Base-by-base conservation (phyloP, 2,888 invertebrate genomes). In the Cheilosia variabilis region DNA sequence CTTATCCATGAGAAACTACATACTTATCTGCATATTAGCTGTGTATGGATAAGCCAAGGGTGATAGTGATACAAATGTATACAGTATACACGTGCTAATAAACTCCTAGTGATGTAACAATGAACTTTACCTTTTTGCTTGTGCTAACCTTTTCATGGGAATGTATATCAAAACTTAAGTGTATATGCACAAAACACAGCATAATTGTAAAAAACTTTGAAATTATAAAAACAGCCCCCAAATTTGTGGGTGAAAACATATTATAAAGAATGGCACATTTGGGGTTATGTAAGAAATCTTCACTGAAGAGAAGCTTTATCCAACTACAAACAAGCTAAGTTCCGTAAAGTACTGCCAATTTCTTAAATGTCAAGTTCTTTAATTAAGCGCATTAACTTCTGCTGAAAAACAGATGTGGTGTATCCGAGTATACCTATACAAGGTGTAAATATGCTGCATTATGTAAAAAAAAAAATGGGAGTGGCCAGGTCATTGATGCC, bases 401-500 rank as follows among this genome's bases (percentile, higher is more conserved):
- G n/a, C 2, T 19, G 19, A 13, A 24, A 24, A 22, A 22, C 1
- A 5, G 13, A 13, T 31, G 7, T 31, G 31, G 9, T 10, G 10
- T 22, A 27, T 27, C 5, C 27, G 6, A 27, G 27, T 27, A 13
- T 13, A 22, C 19, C 10, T 50, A 22, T 13, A 10, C 1, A 5
- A 9, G 7, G 50, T 10, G 10, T 5, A 27, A 45, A 45, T 41
- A 6, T n/a, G 22, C 17, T 45, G 37, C 57, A 60, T 1, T 52
- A 27, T 24, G 4, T 5, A 31, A 17, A 6, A 27, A 27, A 24
- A 6, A 34, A 27, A 71, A 37, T 71, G 71, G 71, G 71, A 71
- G 71, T 71, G 71, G 71, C 19, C 58, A 34, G n/a, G 7, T 24
- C 37, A 58, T 37, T 10, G 31, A 55, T 19, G 41, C 17, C 17